These are phyloP conservation scores for Morphnarchus princeps DNA, from an alignment of 2,113 vertebrate genomes.

Conservation along the genomic window DNA sequence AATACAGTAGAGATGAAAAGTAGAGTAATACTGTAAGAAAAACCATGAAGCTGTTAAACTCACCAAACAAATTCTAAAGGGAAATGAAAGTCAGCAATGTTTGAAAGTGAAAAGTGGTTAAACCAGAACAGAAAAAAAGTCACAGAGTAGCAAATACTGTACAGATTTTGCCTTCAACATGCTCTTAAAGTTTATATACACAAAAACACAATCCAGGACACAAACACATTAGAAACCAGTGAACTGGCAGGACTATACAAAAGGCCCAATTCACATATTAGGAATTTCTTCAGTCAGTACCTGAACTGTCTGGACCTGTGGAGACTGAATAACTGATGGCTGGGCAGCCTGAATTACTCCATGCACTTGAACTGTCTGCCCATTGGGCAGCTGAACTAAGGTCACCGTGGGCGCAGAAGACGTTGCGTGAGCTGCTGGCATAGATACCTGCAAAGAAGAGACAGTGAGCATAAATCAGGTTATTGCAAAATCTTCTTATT, in stretches of 20 bases:
- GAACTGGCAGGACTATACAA: not conserved
- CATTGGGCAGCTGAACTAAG: slow-evolving; percentile 95
- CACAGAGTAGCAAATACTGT: not conserved
- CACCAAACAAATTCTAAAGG: not conserved
- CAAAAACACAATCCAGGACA: not conserved
- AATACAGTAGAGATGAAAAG: not conserved
- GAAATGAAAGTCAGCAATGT: slow-evolving; percentile 12
- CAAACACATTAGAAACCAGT: not conserved
- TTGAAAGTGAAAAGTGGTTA: slow-evolving; percentile 17
- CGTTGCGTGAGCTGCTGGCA: slow-evolving; percentile 89
- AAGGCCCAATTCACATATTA: not conserved
- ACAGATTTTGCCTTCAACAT: not conserved
- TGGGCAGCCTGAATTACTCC: slow-evolving; percentile 98
- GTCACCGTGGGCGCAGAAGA: slow-evolving; percentile 90
- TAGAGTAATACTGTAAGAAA: not conserved
- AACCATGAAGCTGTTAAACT: not conserved
- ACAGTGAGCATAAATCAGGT: not conserved
- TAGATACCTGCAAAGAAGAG: slow-evolving; percentile 81
- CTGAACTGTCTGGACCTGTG: slow-evolving; percentile 96
- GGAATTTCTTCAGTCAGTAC: slow-evolving; percentile 72
- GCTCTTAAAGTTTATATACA: not conserved
- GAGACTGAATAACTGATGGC: slow-evolving; percentile 97
- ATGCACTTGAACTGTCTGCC: slow-evolving; percentile 97
- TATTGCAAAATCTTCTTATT: not conserved
- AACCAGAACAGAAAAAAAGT: not conserved